Evolutionary conservation across 2,113 vertebrate genomes (phyloP), one percentile per base, ranked within the genome.

Genomic region (Panurus biarmicus): DNA sequence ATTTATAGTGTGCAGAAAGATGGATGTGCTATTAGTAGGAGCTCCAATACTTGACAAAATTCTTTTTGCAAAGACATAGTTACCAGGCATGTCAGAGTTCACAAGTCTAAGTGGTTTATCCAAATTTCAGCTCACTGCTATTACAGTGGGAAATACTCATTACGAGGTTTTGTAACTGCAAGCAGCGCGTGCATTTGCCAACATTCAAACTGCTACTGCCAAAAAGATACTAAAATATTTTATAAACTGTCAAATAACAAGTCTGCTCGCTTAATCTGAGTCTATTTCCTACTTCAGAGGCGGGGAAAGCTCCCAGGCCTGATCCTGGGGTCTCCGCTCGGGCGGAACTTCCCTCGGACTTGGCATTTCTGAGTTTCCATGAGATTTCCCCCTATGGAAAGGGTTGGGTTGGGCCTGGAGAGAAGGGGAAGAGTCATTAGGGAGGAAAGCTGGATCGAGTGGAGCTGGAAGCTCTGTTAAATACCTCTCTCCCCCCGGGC

Each of bases 1-100:
- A 98, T 98, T 98, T 98, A 98, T 98, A 97, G 98, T 86, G 97
- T 97, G 98, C 97, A 97, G 97, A 98, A 98, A 98, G 98, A 98
- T 98, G 97, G 98, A 98, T 98, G 98, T 98, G 98, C 98, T 98
- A 98, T 98, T 98, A 98, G 98, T 87, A 94, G 97, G 97, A 97
- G 97, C 98, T 98, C 98, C 97, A 90, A 97, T 97, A 98, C 97
- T 98, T 98, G 98, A 98, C 98, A 98, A 98, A 98, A 98, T 97
- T 98, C 98, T 97, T 97, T 93, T 93, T 94, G 97, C 97, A 96
- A 96, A 98, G 98, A 98, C 98, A 98, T 97, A 97, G 98, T 98
- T 98, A 97, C 97, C 97, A 96, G 96, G 97, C 97, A 91, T 98
- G 98, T 98, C 98, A 98, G 97, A 98, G 98, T 98, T 98, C 97